Evolutionary conservation across 2,888 invertebrate genomes (phyloP).

Genomic region (Pandemis heparana): DNA sequence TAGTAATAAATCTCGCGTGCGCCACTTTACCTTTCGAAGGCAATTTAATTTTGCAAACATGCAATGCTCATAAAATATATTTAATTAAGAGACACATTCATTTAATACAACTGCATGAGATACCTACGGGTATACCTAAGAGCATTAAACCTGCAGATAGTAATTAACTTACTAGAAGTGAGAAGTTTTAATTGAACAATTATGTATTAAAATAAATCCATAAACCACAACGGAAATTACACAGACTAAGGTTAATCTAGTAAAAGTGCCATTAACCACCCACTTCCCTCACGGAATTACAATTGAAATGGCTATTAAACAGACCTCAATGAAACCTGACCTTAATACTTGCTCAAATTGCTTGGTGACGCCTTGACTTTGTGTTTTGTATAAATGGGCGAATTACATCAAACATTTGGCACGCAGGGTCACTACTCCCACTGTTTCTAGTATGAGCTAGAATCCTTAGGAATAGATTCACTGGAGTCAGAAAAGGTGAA

Average conservation of each 20-base stretch:
- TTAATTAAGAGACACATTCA: too few species aligned
- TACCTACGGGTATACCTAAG: too few species aligned
- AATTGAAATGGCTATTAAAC: constrained; percentile 53
- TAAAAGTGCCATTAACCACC: constrained; percentile 37
- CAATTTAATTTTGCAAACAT: too few species aligned
- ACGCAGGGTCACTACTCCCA: constrained; percentile 66
- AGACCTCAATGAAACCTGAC: constrained; percentile 66
- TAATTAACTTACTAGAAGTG: background rate
- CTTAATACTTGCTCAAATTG: constrained; percentile 72
- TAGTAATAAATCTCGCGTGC: too few species aligned
- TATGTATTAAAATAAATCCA: background rate
- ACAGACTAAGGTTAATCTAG: constrained; percentile 27
- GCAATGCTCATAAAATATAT: too few species aligned
- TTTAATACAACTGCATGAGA: too few species aligned
- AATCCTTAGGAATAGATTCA: constrained; percentile 25
- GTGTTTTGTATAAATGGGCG: constrained; percentile 56
- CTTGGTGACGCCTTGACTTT: constrained; percentile 62
- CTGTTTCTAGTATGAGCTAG: constrained; percentile 44
- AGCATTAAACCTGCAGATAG: too few species aligned
- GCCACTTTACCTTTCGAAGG: too few species aligned
- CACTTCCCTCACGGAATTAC: constrained; percentile 47
- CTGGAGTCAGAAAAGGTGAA: background rate
- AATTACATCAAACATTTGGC: constrained; percentile 69
- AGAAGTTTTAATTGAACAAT: background rate
- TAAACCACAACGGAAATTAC: constrained; percentile 20